A percentile compares a stretch with the other conserved stretches of the same genome.
phyloP scores from a whole-genome alignment of 2,888 invertebrate species.

The Physocephala rufipes region DNA sequence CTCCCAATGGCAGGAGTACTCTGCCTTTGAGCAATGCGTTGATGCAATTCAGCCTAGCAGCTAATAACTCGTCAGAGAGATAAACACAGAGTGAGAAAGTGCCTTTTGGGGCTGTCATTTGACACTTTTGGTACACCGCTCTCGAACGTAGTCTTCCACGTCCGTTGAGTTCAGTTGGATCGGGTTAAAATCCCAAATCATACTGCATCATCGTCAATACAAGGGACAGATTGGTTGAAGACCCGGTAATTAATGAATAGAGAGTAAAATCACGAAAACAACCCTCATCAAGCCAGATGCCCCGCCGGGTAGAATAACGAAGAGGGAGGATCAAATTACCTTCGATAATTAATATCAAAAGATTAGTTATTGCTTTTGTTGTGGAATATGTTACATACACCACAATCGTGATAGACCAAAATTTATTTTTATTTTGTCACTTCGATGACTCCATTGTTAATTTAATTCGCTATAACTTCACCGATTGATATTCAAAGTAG shows the following conservation, averaged over 20 bases:
- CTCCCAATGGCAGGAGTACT: slow-evolving; percentile 26
- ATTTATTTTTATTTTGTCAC: slow-evolving; percentile 2
- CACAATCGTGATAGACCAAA: no score
- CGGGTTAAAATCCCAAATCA: background rate
- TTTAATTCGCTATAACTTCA: no score
- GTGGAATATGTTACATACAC: background rate
- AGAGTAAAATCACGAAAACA: slow-evolving; percentile 13
- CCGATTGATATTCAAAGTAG: no score
- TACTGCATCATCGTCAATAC: slow-evolving; percentile 11
- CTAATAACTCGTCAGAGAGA: slow-evolving; percentile 3
- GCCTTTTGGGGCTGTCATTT: slow-evolving; percentile 22
- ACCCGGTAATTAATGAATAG: slow-evolving; percentile 29
- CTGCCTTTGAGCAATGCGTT: background rate
- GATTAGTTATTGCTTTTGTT: background rate
- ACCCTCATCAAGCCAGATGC: slow-evolving; percentile 34
- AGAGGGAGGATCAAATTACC: slow-evolving; percentile 24
- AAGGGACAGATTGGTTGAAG: slow-evolving; percentile 1
- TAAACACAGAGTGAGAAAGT: background rate
- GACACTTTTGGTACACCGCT: slow-evolving; percentile 23
- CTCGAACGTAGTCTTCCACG: background rate
- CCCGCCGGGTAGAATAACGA: background rate
- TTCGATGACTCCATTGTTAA: no score
- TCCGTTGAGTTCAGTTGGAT: background rate
- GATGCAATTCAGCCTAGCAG: no score
- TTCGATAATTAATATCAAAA: slow-evolving; percentile 29